These are phyloP conservation scores for Echeneis naucrates DNA, from an alignment of 2,797 vertebrate genomes.

Conservation along the genomic window DNA sequence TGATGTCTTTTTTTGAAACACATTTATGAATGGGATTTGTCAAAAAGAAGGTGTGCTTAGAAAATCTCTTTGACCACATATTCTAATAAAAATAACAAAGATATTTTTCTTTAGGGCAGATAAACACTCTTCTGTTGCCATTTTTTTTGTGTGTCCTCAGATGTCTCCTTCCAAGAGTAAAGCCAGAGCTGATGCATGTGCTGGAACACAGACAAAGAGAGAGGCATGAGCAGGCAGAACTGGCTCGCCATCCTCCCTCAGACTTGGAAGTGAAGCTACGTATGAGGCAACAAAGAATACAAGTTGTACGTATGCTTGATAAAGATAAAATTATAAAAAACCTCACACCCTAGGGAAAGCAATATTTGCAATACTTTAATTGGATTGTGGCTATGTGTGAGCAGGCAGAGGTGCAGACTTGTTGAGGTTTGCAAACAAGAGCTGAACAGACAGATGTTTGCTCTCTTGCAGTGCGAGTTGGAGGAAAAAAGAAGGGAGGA, in stretches of 20 bases:
- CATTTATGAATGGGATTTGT: too few species aligned
- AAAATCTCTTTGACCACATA: too few species aligned
- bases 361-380: background rate
- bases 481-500: conserved; percentile 61
- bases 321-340: background rate
- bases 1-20: too few species aligned
- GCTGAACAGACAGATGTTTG: background rate
- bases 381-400: background rate
- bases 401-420: background rate
- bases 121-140: background rate
- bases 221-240: conserved; percentile 65
- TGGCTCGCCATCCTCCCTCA: conserved; percentile 49
- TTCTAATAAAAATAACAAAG: too few species aligned
- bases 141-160: conserved; percentile 45
- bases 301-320: conserved; percentile 34
- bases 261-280: conserved; percentile 77
- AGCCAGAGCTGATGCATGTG: conserved; percentile 70
- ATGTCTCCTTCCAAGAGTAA: conserved; percentile 67
- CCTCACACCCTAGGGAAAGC: background rate
- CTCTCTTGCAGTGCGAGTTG: conserved; percentile 66
- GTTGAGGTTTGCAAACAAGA: background rate
- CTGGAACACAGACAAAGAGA: conserved; percentile 70
- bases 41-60: too few species aligned
- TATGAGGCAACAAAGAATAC: conserved; percentile 59
- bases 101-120: too few species aligned